phyloP scores from a whole-genome alignment of 2,113 vertebrate species.

The Sakesphorus luctuosus region DNA sequence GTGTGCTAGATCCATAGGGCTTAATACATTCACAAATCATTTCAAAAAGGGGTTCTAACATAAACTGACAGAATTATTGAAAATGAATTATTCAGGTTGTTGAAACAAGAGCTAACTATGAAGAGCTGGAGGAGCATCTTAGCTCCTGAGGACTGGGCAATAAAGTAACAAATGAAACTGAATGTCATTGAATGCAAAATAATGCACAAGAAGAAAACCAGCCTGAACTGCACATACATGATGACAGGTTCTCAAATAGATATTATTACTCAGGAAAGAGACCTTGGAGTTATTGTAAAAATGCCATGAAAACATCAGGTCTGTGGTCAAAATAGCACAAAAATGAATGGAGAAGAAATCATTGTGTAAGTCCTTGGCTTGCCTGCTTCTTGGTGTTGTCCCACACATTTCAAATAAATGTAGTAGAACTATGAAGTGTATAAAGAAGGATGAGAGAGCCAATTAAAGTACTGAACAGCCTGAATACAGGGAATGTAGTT shows the following conservation, averaged over 20 bases:
- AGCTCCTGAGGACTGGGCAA: not conserved
- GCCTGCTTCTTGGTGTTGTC: not conserved
- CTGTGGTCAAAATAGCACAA: not conserved
- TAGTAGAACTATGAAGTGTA: not conserved
- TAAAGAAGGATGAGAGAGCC: not conserved
- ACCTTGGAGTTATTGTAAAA: slow-evolving; percentile 27
- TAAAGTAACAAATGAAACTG: not conserved
- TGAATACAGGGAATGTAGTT: not conserved
- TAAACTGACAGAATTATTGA: not conserved
- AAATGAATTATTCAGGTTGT: not conserved
- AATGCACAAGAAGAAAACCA: not conserved
- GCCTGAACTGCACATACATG: not conserved
- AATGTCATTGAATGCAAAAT: slow-evolving; percentile 17
- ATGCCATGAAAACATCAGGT: not conserved
- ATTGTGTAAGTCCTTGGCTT: not conserved
- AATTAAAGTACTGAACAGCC: not conserved
- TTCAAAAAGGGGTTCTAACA: not conserved
- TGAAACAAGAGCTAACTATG: not conserved
- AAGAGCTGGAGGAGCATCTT: not conserved
- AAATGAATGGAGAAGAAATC: not conserved
- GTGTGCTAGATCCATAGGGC: not conserved
- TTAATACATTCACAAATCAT: not conserved
- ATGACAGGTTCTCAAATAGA: not conserved
- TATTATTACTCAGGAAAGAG: slow-evolving; percentile 1
- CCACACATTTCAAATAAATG: not conserved